Conservation (phyloP, 2,888 invertebrate species). For the Phania funesta region DNA sequence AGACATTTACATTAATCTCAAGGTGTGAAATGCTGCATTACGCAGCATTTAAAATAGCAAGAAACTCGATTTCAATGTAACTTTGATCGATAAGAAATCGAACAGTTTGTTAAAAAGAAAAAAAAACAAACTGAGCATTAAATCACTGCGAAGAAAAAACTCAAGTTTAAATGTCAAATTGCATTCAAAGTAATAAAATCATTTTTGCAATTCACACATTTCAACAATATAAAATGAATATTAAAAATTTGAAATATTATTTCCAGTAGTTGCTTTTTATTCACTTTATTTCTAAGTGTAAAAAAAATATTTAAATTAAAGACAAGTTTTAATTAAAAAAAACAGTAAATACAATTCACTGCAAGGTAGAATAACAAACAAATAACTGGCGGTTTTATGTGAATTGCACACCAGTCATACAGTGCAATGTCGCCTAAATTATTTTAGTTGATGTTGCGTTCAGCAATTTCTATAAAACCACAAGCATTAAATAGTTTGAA, state of each 20-base stretch:
- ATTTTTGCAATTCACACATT: slow-evolving; percentile 56
- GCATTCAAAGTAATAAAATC: slow-evolving; percentile 55
- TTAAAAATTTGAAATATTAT: slow-evolving; percentile 13
- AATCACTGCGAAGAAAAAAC: slow-evolving; percentile 28
- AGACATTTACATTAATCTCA: slow-evolving; percentile 49
- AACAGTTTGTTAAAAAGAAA: slow-evolving; percentile 14
- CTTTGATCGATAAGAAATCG: slow-evolving; percentile 57
- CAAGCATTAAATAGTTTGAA: slow-evolving; percentile 3
- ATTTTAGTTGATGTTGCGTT: not conserved
- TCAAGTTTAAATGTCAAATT: slow-evolving; percentile 65
- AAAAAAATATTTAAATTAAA: not conserved
- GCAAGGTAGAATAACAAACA: not conserved
- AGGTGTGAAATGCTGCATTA: slow-evolving; percentile 66
- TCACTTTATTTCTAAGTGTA: not conserved
- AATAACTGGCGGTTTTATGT: not conserved
- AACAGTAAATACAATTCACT: slow-evolving; percentile 19
- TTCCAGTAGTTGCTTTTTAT: too few relatives aligned
- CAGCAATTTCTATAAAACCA: slow-evolving; percentile 6
- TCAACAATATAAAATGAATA: slow-evolving; percentile 7
- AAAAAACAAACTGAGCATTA: slow-evolving; percentile 36
- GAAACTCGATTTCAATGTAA: slow-evolving; percentile 45
- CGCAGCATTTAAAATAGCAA: slow-evolving; percentile 46
- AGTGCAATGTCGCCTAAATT: slow-evolving; percentile 10
- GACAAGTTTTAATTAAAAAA: slow-evolving; percentile 34
- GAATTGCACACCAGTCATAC: not conserved